A percentile compares a stretch with the other conserved stretches of the same genome.
These are phyloP conservation scores for Cottoperca gobio DNA, from an alignment of 2,797 vertebrate genomes.

Conservation along the genomic window DNA sequence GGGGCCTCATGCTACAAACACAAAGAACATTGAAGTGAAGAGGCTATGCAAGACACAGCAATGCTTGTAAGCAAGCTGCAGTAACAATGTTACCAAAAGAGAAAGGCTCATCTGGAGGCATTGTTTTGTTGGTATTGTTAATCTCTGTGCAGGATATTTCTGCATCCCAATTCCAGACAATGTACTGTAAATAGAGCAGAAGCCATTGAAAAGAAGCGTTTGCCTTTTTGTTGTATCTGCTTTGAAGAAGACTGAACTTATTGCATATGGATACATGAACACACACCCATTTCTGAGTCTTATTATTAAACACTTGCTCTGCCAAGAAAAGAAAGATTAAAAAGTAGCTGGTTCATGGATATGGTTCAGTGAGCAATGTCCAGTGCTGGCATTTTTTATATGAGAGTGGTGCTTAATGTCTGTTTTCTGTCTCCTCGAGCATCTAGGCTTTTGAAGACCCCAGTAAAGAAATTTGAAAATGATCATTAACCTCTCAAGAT, in stretches of 20 bases:
- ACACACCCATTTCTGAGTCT: slow-evolving; percentile 10
- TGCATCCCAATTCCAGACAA: slow-evolving; percentile 41
- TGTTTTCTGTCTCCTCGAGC: slow-evolving; percentile 17
- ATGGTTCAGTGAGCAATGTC: slow-evolving; percentile 52
- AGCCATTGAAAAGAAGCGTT: slow-evolving; percentile 47
- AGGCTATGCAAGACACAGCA: slow-evolving; percentile 36
- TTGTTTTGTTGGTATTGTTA: slow-evolving; percentile 69
- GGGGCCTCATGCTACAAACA: slow-evolving; percentile 38
- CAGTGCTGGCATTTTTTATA: slow-evolving; percentile 62
- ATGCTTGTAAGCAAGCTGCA: slow-evolving; percentile 50
- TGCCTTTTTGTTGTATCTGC: slow-evolving; percentile 36
- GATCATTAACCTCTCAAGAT: slow-evolving; percentile 34
- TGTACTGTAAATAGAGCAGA: slow-evolving; percentile 58
- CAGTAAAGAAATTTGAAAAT: slow-evolving; percentile 28
- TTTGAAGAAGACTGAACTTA: slow-evolving; percentile 41
- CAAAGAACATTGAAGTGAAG: slow-evolving; percentile 52
- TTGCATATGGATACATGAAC: slow-evolving; percentile 19
- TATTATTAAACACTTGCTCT: slow-evolving; percentile 5
- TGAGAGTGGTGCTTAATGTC: slow-evolving; percentile 42
- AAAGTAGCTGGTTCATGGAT: slow-evolving; percentile 26
- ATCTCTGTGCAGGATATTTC: slow-evolving; percentile 57
- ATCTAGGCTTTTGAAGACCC: slow-evolving; percentile 29
- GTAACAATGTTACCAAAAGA: slow-evolving; percentile 61
- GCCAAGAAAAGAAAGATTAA: slow-evolving; percentile 13
- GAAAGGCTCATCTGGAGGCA: slow-evolving; percentile 50